Conservation (phyloP, 2,888 invertebrate genomes). For the Boloria euphrosyne region DNA sequence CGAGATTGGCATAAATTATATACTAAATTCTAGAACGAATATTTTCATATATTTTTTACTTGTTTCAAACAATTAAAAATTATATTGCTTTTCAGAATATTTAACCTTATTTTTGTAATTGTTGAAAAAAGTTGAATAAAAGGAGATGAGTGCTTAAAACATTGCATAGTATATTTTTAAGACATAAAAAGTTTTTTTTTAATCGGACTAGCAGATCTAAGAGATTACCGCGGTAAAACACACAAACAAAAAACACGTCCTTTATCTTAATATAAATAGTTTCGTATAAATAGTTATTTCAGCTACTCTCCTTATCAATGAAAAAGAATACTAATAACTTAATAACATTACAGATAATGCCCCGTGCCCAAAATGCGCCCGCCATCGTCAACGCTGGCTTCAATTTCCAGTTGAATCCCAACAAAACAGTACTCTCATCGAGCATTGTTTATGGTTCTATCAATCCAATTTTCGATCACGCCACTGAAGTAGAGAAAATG, state of each 20-base stretch:
- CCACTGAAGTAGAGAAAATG: slow-evolving; percentile 79
- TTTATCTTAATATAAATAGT: no score
- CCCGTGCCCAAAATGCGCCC: slow-evolving; percentile 88
- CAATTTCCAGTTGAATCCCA: slow-evolving; percentile 78
- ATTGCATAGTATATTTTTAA: no score
- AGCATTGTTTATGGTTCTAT: slow-evolving; percentile 87
- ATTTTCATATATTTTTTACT: neutral
- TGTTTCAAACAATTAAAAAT: neutral
- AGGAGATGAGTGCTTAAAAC: no score
- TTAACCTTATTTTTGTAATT: no score
- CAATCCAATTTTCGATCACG: slow-evolving; percentile 78
- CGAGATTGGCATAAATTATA: neutral
- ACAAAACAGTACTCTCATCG: slow-evolving; percentile 68
- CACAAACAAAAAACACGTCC: no score
- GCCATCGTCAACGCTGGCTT: slow-evolving; percentile 91
- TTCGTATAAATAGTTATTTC: no score
- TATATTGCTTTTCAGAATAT: no score
- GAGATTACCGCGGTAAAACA: no score
- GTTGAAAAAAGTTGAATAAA: no score
- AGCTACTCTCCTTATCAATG: neutral
- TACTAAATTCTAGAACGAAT: neutral
- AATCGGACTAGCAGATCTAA: no score
- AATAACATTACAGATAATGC: slow-evolving; percentile 84
- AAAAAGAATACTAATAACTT: neutral
- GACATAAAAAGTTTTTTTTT: no score